Evolutionary conservation across 2,888 invertebrate species (phyloP).

Genomic region (Pterobdella sp.): DNA sequence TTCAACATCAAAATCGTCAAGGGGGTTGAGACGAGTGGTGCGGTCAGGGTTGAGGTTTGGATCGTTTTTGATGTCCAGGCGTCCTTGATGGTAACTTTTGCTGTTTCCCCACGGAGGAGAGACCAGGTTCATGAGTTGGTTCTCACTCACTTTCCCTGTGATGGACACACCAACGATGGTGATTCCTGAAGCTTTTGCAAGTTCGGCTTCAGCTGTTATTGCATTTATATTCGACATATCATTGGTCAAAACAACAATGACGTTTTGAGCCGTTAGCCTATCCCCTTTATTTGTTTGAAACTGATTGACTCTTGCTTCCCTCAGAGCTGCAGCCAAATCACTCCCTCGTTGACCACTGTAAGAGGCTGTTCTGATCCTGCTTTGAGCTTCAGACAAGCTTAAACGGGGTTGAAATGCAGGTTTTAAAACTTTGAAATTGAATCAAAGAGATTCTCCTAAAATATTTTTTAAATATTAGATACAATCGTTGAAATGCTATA

Average conservation of each 20-base stretch:
- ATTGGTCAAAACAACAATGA: constrained; percentile 27
- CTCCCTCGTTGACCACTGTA: constrained; percentile 6
- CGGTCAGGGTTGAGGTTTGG: background rate
- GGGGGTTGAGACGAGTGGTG: background rate
- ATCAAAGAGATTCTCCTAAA: too few relatives aligned
- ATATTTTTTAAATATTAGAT: background rate
- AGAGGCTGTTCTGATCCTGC: constrained; percentile 5
- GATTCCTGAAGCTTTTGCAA: constrained; percentile 19
- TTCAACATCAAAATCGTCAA: background rate
- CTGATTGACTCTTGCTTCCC: constrained; percentile 24
- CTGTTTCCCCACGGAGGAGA: constrained; percentile 26
- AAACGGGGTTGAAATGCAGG: background rate
- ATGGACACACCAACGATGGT: constrained; percentile 23
- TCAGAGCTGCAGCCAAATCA: constrained; percentile 18
- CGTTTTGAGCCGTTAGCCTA: constrained; percentile 25
- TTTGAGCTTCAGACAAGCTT: background rate
- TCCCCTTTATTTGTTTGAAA: constrained; percentile 21
- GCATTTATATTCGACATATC: background rate
- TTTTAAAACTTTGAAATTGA: background rate
- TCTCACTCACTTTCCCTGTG: background rate
- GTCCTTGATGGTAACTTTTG: background rate
- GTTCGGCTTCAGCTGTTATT: constrained; percentile 8
- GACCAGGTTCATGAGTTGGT: background rate
- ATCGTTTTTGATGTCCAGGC: background rate
- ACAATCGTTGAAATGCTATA: background rate